phyloP scores from a whole-genome alignment of 2,888 invertebrate genomes.

The Hirtodrosophila cameraria region DNA sequence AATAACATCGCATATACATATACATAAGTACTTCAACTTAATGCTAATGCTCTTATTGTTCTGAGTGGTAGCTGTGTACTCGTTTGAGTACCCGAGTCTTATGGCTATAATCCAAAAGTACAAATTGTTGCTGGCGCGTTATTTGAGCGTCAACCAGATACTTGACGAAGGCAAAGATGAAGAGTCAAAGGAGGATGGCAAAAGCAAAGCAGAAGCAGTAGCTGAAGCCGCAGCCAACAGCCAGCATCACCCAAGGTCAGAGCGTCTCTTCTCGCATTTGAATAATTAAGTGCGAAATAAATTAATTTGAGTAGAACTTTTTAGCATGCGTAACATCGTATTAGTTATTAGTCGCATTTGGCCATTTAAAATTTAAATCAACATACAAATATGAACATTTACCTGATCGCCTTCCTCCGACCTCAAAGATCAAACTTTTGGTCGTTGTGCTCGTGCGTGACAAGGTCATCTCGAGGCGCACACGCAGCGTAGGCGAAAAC shows the following conservation, averaged over 20 bases:
- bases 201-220: conserved; percentile 13
- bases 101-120: conserved; percentile 30
- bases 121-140: conserved; percentile 47
- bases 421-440: neutral
- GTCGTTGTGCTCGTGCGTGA: neutral
- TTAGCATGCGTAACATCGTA: conserved; percentile 53
- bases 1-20: neutral
- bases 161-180: neutral
- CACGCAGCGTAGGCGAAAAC: neutral
- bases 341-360: conserved; percentile 52
- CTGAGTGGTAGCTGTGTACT: conserved; percentile 31
- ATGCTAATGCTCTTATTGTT: neutral
- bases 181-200: neutral
- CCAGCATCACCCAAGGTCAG: conserved; percentile 56
- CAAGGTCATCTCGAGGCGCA: too few species aligned
- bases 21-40: neutral
- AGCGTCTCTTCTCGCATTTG: conserved; percentile 46
- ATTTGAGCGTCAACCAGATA: conserved; percentile 64
- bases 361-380: conserved; percentile 17
- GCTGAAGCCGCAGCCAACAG: too few species aligned
- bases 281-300: conserved; percentile 79
- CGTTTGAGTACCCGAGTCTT: conserved; percentile 15
- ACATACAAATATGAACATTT: conserved; percentile 14
- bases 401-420: neutral
- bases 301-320: conserved; percentile 71